phyloP scores from a whole-genome alignment of 2,113 vertebrate species.

The Oryzias melastigma region DNA sequence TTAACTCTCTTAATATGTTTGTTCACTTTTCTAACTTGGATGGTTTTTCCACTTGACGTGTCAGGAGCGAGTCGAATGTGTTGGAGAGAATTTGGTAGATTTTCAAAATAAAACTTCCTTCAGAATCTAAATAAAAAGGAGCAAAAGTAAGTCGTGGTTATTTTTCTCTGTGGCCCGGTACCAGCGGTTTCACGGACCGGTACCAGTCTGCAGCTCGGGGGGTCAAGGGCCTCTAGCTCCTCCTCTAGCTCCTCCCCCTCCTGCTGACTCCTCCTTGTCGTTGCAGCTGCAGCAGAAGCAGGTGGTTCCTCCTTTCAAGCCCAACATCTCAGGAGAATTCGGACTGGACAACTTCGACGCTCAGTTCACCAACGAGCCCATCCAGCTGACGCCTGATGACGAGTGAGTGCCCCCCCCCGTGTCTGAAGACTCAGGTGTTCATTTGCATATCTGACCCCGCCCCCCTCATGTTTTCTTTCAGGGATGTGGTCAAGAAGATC shows the following conservation, averaged over 20 bases:
- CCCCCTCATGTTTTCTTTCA: constrained; percentile 51
- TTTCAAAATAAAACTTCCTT: too few relatives aligned
- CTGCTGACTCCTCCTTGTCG: constrained; percentile 6
- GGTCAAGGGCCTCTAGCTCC: too few relatives aligned
- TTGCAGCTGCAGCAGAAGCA: constrained; percentile 98
- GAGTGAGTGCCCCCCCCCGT: constrained; percentile 85
- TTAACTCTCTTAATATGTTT: too few relatives aligned
- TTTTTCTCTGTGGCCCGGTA: too few relatives aligned
- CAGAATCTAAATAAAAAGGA: too few relatives aligned
- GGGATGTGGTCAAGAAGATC: constrained; percentile 96
- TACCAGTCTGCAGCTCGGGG: too few relatives aligned
- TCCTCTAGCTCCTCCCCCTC: not conserved
- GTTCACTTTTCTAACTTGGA: too few relatives aligned
- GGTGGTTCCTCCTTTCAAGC: constrained; percentile 97
- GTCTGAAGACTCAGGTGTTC: not conserved
- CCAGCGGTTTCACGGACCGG: too few relatives aligned
- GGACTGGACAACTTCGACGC: constrained; percentile 98
- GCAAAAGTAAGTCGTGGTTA: too few relatives aligned
- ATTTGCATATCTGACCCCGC: not conserved
- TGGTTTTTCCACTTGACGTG: too few relatives aligned
- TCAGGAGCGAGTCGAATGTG: too few relatives aligned
- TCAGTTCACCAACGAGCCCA: constrained; percentile 98
- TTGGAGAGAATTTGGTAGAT: too few relatives aligned
- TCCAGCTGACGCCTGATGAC: constrained; percentile 97
- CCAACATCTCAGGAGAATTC: constrained; percentile 98